These are phyloP conservation scores for Furnarius figulus DNA, from an alignment of 2,113 vertebrate species.

Conservation along the genomic window DNA sequence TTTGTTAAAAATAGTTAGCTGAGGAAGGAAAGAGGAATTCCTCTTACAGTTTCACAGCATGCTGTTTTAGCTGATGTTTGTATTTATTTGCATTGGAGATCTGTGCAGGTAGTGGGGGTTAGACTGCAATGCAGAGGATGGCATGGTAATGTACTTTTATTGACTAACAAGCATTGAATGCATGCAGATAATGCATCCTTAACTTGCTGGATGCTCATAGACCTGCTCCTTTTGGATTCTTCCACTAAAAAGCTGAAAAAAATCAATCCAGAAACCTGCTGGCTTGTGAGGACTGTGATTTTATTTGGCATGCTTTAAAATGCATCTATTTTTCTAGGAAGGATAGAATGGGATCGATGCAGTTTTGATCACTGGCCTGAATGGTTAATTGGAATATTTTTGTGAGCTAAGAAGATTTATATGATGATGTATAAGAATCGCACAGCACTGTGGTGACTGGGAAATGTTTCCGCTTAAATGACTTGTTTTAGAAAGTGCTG, in stretches of 20 bases:
- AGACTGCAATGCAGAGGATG: conserved; percentile 33
- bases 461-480: not conserved
- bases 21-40: not conserved
- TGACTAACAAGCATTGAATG: not conserved
- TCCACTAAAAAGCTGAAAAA: not conserved
- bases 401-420: not conserved
- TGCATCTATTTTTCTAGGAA: not conserved
- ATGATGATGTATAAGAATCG: not conserved
- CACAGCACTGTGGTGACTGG: not conserved
- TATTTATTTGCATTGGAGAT: conserved; percentile 36
- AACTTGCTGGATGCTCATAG: not conserved
- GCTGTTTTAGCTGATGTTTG: not conserved
- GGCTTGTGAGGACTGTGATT: not conserved
- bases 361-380: not conserved
- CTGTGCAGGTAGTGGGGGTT: not conserved
- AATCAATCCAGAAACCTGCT: not conserved
- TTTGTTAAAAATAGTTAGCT: not conserved
- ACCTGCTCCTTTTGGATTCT: not conserved
- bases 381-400: not conserved
- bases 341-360: not conserved
- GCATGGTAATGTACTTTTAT: conserved; percentile 1
- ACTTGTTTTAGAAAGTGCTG: not conserved
- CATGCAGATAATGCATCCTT: not conserved
- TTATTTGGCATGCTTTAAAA: not conserved
- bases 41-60: not conserved